Evolutionary conservation across 2,113 vertebrate species (phyloP).

Genomic region (Megalops atlanticus): DNA sequence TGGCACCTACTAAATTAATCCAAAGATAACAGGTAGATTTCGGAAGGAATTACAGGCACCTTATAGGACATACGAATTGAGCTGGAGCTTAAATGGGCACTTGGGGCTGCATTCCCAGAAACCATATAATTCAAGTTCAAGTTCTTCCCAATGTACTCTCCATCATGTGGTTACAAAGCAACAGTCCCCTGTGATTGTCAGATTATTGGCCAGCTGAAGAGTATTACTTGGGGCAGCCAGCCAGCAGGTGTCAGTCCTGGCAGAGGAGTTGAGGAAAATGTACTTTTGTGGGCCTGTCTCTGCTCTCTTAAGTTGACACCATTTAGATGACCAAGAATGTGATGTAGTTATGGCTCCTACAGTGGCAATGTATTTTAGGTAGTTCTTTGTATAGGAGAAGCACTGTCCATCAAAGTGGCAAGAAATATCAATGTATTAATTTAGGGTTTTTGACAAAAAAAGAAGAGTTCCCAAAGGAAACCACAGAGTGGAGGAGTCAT

Average conservation of each 20-base stretch:
- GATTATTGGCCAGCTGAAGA: constrained; percentile 1
- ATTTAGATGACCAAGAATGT: neutral
- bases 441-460: no score
- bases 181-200: neutral
- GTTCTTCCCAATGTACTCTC: neutral
- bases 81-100: neutral
- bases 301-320: neutral
- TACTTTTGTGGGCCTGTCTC: neutral
- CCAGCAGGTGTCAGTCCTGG: neutral
- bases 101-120: neutral
- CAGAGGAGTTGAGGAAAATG: neutral
- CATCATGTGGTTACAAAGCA: neutral
- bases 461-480: no score
- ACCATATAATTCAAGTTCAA: neutral
- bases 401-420: no score
- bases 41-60: no score
- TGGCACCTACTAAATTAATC: no score
- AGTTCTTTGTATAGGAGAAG: no score
- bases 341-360: no score
- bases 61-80: no score
- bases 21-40: no score
- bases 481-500: no score
- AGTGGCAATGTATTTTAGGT: no score
- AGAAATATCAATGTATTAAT: no score
- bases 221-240: neutral